These are phyloP conservation scores for Julus scandinavius DNA, from an alignment of 2,888 invertebrate genomes.

Conservation along the genomic window DNA sequence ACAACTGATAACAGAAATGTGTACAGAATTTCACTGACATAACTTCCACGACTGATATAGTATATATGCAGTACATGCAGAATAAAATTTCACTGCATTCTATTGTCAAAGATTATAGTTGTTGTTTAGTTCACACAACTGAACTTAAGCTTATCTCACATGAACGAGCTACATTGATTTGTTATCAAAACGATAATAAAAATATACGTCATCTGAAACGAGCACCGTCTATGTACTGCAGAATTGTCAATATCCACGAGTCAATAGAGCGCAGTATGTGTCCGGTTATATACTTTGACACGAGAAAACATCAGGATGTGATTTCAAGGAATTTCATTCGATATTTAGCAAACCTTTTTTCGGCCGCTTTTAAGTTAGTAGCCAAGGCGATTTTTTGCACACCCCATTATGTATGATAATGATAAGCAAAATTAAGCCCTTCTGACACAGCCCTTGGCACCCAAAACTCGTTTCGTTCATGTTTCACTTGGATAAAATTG, in stretches of 20 bases:
- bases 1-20: too few relatives aligned
- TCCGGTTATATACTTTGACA: not conserved
- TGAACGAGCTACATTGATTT: not conserved
- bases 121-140: not conserved
- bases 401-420: constrained; percentile 12
- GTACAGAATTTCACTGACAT: too few relatives aligned
- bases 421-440: not conserved
- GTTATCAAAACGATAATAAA: not conserved
- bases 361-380: not conserved
- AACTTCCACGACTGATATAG: too few relatives aligned
- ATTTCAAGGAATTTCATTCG: not conserved
- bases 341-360: not conserved
- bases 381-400: not conserved
- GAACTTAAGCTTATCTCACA: not conserved
- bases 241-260: too few relatives aligned
- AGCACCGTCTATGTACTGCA: too few relatives aligned
- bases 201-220: too few relatives aligned
- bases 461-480: constrained; percentile 4
- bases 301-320: not conserved
- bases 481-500: not conserved
- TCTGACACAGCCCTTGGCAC: constrained; percentile 33
- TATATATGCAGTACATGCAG: too few relatives aligned
- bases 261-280: not conserved
- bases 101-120: not conserved
- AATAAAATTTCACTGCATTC: too few relatives aligned